Evolutionary conservation across 2,113 vertebrate genomes (phyloP), one percentile per base, ranked within the genome.

Genomic region (Tautogolabrus adspersus): DNA sequence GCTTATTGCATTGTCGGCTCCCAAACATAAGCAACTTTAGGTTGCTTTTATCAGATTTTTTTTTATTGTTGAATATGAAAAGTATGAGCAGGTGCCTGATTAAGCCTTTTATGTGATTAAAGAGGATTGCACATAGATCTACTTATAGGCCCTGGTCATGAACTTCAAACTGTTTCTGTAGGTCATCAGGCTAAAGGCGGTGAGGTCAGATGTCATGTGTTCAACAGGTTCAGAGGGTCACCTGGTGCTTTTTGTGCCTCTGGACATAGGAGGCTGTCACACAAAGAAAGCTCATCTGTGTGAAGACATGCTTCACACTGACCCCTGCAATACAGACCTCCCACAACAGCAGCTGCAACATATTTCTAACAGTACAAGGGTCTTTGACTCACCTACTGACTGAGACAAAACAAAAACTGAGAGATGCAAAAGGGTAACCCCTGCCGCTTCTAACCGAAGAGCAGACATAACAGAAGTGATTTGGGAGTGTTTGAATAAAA

Each of bases 141-240:
- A 56, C 12, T 66, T 71, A 66, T 62, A 13, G 54, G 75, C 70
- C 70, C 84, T 93, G 89, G 66, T 89, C 89, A 38, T 93, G 93
- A 92, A 92, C 91, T 93, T 92, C 89, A 84, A 75, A 77, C 72
- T 52, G 66, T 69, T 75, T 87, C 72, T 81, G 81, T 40, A 66
- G 84, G 77, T 78, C 79, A 77, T 75, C 71, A 42, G 72, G 85
- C 82, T 69, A 21, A 84, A 86, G 83, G 81, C 77, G 40, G 47
- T 13, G 75, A 73, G 89, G 88, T 90, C 89, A 92, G 77, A 81
- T 75, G 89, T 93, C 92, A 89, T 74, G 23, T 77, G 57, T 71
- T 89, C 82, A 66, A 79, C 85, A 81, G 83, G 90, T 93, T 93
- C 90, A 92, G 72, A 87, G 86, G 88, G 86, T 91, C 87, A 89